Evolutionary conservation across 1,140 invertebrate genomes (phyloP), one percentile per base, ranked within the genome.

Genomic region (Semibalanus balanoides): DNA sequence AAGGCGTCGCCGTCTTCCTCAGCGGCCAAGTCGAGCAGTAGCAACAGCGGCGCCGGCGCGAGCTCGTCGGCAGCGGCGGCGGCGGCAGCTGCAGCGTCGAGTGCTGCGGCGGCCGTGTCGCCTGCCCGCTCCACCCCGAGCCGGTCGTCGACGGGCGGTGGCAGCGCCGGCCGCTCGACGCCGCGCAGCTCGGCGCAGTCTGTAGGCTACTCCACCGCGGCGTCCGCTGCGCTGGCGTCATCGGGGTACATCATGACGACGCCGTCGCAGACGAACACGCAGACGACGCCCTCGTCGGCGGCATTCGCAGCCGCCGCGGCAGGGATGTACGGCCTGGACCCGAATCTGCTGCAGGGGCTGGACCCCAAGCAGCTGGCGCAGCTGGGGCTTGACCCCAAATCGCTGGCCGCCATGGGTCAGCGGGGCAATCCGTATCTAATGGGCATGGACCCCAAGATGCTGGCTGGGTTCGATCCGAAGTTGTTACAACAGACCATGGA

Each of bases 361-460:
- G 80, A 81, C 74, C 78, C 78, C n/a, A 80, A 80, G 73, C 27
- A 77, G 5, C 75, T 81, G 19, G 75, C 77, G 28, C 79, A 79
- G 27, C 64, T 81, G 22, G 77, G 79, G 14, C 31, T 79, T n/a
- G 79, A 80, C 71, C 75, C 78, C 22, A 81, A 81, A 70, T 25
- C 78, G 35, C 72, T 79, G 35, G 74, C 74, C n/a, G 77, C 75
- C n/a, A 14, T 77, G 29, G 76, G 78, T 69, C 77, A 14, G 22
- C 51, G 51, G 7, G 22, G 22, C 35, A 77, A 77, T 27, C 76
- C 71, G n/a, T 77, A 14, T 19, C 51, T 77, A n/a, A 35, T 71
- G 30, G 79, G 78, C 14, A 29, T 80, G n/a, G 80, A 81, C 75
- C 79, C 80, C 30, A 80, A 80, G 75, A 17, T 79, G 28, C 43